These are phyloP conservation scores for Trachurus trachurus DNA, from an alignment of 2,797 vertebrate genomes.

Conservation along the genomic window DNA sequence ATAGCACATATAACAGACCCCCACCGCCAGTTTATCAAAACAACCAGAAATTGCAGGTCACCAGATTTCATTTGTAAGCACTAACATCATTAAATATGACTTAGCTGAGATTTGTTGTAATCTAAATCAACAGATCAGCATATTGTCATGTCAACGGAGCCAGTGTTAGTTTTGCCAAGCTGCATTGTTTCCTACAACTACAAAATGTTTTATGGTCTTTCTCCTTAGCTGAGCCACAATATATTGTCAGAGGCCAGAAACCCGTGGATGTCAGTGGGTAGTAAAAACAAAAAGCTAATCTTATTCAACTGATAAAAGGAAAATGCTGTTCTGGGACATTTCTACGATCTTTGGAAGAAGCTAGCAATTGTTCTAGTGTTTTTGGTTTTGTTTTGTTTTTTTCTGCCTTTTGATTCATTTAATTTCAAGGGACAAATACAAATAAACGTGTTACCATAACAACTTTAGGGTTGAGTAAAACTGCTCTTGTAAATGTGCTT, in stretches of 20 bases:
- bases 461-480: conserved; percentile 15
- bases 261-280: conserved; percentile 5
- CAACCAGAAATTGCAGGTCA: conserved; percentile 66
- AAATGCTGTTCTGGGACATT: neutral
- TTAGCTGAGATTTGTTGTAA: conserved; percentile 74
- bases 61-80: conserved; percentile 68
- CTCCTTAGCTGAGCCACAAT: conserved; percentile 21
- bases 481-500: conserved; percentile 28
- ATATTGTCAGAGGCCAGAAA: conserved; percentile 25
- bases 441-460: conserved; percentile 18
- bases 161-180: conserved; percentile 7
- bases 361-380: conserved; percentile 8
- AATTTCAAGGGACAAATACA: conserved; percentile 11
- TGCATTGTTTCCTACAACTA: conserved; percentile 6
- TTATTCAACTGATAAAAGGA: neutral
- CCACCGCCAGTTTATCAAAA: conserved; percentile 69
- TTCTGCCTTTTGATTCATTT: conserved; percentile 19
- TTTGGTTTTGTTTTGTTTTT: neutral
- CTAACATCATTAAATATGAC: conserved; percentile 75
- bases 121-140: conserved; percentile 72
- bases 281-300: conserved; percentile 8
- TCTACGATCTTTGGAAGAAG: neutral
- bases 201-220: conserved; percentile 20
- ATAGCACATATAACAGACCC: conserved; percentile 50
- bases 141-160: conserved; percentile 53